phyloP scores from a whole-genome alignment of 2,113 vertebrate genomes.

The Toxotes jaculatrix region DNA sequence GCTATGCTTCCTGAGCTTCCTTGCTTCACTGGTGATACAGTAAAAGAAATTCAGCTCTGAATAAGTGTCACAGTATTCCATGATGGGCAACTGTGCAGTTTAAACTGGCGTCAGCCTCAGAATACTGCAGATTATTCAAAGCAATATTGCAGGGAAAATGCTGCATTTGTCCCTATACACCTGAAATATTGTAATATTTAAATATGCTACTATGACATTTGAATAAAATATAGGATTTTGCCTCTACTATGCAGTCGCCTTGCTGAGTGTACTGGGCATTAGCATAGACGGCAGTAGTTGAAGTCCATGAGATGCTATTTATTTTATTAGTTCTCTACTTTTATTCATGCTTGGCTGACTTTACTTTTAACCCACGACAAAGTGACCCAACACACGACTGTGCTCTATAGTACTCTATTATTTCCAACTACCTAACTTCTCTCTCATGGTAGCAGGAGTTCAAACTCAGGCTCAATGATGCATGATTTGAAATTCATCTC shows the following conservation, averaged over 20 bases:
- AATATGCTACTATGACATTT: constrained; percentile 33
- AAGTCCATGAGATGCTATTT: background rate
- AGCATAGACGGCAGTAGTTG: background rate
- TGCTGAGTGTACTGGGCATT: background rate
- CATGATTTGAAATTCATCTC: constrained; percentile 51
- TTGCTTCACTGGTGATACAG: constrained; percentile 13
- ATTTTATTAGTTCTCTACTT: background rate
- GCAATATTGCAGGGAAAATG: background rate
- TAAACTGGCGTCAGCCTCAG: constrained; percentile 2
- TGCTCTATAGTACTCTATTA: background rate
- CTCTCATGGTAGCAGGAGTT: constrained; percentile 23
- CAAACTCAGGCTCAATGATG: constrained; percentile 41
- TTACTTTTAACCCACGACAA: constrained; percentile 26
- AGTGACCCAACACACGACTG: constrained; percentile 6
- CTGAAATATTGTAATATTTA: constrained; percentile 23
- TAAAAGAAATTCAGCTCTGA: constrained; percentile 10
- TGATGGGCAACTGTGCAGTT: background rate
- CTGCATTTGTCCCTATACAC: constrained; percentile 5
- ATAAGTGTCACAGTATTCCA: constrained; percentile 18
- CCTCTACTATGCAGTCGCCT: no score
- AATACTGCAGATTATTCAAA: background rate
- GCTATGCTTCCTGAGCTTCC: constrained; percentile 6
- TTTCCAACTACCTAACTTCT: constrained; percentile 36
- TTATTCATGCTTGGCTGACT: constrained; percentile 6
- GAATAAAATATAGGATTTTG: constrained; percentile 9